Evolutionary conservation across 2,113 vertebrate genomes (phyloP), one percentile per base, ranked within the genome.

Genomic region (Catharus bicknelli): DNA sequence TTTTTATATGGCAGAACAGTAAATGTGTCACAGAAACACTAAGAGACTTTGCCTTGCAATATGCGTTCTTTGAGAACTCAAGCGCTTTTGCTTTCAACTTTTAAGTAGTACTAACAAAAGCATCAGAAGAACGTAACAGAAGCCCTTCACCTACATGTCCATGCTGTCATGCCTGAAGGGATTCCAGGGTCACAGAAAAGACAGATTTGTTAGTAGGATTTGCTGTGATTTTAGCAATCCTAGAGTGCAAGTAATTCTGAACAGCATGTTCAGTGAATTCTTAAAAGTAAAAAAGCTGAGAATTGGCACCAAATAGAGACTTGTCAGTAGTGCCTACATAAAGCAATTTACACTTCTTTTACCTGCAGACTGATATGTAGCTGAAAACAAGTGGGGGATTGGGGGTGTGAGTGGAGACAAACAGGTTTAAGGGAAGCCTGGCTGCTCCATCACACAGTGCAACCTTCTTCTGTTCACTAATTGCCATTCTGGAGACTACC

Each of bases 381-480:
- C 75, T 63, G 75, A 90, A 95, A 80, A 76, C 40, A 78, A 51
- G 66, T 17, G 5, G 2, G 34, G 16, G 42, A n/a, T 10, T 38
- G 19, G 3, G 11, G 2, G 30, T 5, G n/a, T 25, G 50, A 23
- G 29, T 36, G 32, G n/a, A 81, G 63, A 70, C 38, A 78, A 95
- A 80, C 43, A 90, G 82, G 43, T 76, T 73, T 78, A 95, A 94
- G 82, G 62, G 64, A 95, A 93, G 88, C n/a, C 50, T 90, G 69
- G 79, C 68, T 96, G 45, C 91, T 96, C 32, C 77, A 83, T 95
- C 95, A 95, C 94, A 76, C 70, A 90, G 25, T 62, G 42, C 45
- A 96, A 77, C 55, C 77, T 93, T 90, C 81, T 90, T 96, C 96
- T 96, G 89, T 93, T 97, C 91, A 82, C 88, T 96, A 96, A 96